Evolutionary conservation across 37 sponge, comb jelly and placozoan genomes (phyloP), one percentile per base, ranked within the genome.

Genomic region (Tethya wilhelma): DNA sequence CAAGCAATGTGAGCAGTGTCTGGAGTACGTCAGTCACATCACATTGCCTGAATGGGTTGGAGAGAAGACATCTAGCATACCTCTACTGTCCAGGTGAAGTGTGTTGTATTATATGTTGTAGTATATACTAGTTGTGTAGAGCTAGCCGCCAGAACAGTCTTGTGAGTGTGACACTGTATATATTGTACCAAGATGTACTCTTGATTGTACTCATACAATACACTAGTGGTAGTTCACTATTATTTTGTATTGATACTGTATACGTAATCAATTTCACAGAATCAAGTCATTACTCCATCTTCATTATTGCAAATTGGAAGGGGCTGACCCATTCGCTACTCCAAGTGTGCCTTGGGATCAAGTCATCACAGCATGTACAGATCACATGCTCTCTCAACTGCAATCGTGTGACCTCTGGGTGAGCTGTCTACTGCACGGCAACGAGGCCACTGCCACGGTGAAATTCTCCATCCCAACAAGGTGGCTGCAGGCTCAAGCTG

Each of bases 331-430:
- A 23, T 28, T 20, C 55, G 17, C 56, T 3, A 20, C 14, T 38
- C 30, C 65, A n/a, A 20, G 19, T 30, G 26, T 82, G 44, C 90
- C 84, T 28, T 89, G 90, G 90, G 75, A 71, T 46, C 73, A 89
- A 40, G 74, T 89, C 67, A 74, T 89, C 44, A 39, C 74, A 0
- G 72, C 63, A 17, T 67, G 73, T 83, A 67, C 63, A 22, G 78
- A 84, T 38, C 75, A 89, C 80, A 79, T 79, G 4, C 1, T 86
- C 20, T 41, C 73, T 1, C 31, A 26, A 11, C 17, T 78, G 32
- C 36, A 31, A 41, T 62, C 73, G 14, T n/a, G n/a, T 56, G 73
- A 79, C 25, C 65, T 65, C 4, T 86, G 79, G 79, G 62, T 79
- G 32, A 65, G 40, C 34, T 11, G 39, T 46, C 46, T 73, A 32